These are phyloP conservation scores for Poecilia velifera DNA, from an alignment of 2,797 vertebrate species.

Conservation along the genomic window DNA sequence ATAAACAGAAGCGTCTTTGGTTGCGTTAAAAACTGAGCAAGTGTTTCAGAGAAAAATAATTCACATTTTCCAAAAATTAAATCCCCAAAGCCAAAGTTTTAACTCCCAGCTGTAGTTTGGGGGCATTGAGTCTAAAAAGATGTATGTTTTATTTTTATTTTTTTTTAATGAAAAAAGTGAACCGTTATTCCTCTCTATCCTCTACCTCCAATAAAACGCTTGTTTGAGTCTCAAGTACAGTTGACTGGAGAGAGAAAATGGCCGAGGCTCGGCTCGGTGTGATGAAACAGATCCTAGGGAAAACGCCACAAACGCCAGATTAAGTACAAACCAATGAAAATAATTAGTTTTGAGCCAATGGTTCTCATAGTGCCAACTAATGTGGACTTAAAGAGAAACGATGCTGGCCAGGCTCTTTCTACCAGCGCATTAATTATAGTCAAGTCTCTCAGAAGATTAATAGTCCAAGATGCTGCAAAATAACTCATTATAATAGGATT, in stretches of 20 bases:
- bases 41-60: too few species aligned
- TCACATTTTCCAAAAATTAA: too few species aligned
- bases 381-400: conserved; percentile 10
- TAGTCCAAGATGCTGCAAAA: conserved; percentile 5
- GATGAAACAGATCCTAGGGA: conserved; percentile 51
- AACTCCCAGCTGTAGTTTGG: too few species aligned
- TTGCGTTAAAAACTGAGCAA: too few species aligned
- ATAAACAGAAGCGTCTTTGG: too few species aligned
- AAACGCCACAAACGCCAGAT: conserved; percentile 26
- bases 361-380: conserved; percentile 22
- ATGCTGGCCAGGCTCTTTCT: conserved; percentile 8
- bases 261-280: conserved; percentile 33
- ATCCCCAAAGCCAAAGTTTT: too few species aligned
- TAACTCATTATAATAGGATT: conserved; percentile 10
- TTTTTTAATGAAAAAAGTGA: background rate
- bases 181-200: background rate
- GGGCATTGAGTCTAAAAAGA: conserved; percentile 15
- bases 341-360: conserved; percentile 56
- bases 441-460: conserved; percentile 14
- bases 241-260: conserved; percentile 49
- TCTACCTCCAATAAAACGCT: conserved; percentile 25
- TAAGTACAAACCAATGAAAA: conserved; percentile 43
- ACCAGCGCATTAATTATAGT: conserved; percentile 24
- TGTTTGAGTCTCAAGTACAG: conserved; percentile 34
- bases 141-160: background rate